Base-by-base conservation (phyloP, 2,113 vertebrate species). In the Corythaixoides concolor region DNA sequence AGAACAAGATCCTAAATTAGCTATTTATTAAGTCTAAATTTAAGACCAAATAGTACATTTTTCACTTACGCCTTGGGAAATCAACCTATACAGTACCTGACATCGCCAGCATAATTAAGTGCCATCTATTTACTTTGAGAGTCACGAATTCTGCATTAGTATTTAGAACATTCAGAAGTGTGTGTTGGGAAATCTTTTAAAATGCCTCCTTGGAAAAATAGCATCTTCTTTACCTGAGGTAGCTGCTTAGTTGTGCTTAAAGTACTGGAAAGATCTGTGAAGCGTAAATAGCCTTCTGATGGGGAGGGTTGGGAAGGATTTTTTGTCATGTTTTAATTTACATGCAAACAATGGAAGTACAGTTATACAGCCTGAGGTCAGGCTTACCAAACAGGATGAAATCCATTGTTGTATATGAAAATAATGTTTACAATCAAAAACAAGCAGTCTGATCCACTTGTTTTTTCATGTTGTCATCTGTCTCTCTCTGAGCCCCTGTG, bases 1-100 rank as follows among this genome's bases (percentile, higher is more conserved):
- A 98, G 98, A 98, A 98, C 98, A 98, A 98, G 98, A 98, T 99
- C 99, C 98, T 99, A 99, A 99, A 99, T 99, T 99, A 99, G 99
- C 99, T 99, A 99, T 99, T 99, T 99, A 99, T 99, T 99, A 99
- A 99, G 98, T 98, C 98, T 98, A 98, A 99, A 99, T 98, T 99
- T 98, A 98, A 99, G 98, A 99, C 98, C 98, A 98, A 98, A 98
- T 98, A 98, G 97, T 98, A 96, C 98, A 98, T 98, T 98, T 98
- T 99, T 98, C 98, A 98, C 98, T 98, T 98, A 98, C 93, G 97
- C 98, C 99, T 99, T 98, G 99, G 99, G 99, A 99, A 99, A 98
- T 99, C 98, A 99, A 99, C 99, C 98, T 98, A 91, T 97, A 97
- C 94, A 76, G 92, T 98, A 98, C 98, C 98, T 98, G 98, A 95